These are phyloP conservation scores for Athene cunicularia DNA, from an alignment of 2,113 vertebrate species.

Conservation along the genomic window DNA sequence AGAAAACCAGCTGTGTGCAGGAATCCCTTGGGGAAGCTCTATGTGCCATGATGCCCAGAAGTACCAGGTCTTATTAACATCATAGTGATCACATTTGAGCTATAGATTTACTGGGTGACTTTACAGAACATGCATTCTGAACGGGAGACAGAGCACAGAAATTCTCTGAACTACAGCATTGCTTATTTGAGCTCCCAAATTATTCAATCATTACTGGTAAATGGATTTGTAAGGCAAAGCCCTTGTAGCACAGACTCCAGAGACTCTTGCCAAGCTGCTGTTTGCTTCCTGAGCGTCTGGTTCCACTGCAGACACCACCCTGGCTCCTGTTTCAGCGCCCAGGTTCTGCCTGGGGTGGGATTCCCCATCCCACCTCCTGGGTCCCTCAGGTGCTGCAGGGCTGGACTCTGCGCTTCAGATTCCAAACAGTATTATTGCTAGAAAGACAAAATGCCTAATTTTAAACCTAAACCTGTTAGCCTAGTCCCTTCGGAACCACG, in stretches of 20 bases:
- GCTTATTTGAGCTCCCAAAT: neutral
- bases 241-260: neutral
- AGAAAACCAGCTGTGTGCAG: neutral
- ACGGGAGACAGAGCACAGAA: neutral
- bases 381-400: neutral
- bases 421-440: neutral
- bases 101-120: neutral
- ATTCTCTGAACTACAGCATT: neutral
- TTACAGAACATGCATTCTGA: neutral
- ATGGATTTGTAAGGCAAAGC: neutral
- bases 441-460: neutral
- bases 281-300: neutral
- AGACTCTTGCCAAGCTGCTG: accelerated
- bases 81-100: neutral
- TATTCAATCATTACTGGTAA: neutral
- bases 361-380: neutral
- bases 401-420: neutral
- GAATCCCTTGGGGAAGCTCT: neutral
- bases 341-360: neutral
- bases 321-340: neutral
- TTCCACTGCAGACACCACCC: neutral
- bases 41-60: neutral
- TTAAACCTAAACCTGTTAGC: neutral
- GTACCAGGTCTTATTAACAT: neutral
- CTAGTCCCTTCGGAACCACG: neutral